A percentile compares a stretch with the other conserved stretches of the same genome.
phyloP scores from a whole-genome alignment of 2,888 invertebrate genomes.

The Mactromeris polynyma region DNA sequence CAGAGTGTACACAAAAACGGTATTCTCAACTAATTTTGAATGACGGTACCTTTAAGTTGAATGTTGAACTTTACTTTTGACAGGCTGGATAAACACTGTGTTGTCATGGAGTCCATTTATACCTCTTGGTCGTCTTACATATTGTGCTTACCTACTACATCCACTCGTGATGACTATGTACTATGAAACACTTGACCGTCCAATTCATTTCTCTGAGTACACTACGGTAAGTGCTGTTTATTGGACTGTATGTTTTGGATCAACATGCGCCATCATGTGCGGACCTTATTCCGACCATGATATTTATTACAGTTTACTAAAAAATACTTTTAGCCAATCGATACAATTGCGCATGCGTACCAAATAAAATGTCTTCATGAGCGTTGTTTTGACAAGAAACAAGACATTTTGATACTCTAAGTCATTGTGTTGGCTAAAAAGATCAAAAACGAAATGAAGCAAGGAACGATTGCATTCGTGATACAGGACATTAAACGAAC shows the following conservation, averaged over 20 bases:
- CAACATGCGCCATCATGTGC: neutral
- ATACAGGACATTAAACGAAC: too few species aligned
- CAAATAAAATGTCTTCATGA: neutral
- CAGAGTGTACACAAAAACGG: too few species aligned
- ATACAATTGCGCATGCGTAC: neutral
- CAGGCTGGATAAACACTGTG: conserved; percentile 60
- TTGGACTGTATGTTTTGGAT: neutral
- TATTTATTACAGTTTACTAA: neutral
- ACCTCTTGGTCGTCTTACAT: conserved; percentile 53
- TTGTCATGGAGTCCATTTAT: conserved; percentile 59
- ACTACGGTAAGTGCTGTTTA: conserved; percentile 31
- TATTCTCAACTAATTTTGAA: too few species aligned
- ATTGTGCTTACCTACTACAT: conserved; percentile 58
- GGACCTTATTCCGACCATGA: neutral
- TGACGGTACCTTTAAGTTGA: neutral
- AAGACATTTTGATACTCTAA: too few species aligned
- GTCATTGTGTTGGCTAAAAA: too few species aligned
- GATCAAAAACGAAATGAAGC: too few species aligned
- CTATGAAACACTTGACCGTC: conserved; percentile 10
- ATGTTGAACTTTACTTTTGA: neutral
- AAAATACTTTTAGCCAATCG: neutral
- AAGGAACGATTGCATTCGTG: too few species aligned
- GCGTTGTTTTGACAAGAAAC: neutral
- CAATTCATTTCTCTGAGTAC: conserved; percentile 45
- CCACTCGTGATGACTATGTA: conserved; percentile 53